Evolutionary conservation across 1,140 invertebrate species (phyloP).

Genomic region (Tetramorium alpestre): DNA sequence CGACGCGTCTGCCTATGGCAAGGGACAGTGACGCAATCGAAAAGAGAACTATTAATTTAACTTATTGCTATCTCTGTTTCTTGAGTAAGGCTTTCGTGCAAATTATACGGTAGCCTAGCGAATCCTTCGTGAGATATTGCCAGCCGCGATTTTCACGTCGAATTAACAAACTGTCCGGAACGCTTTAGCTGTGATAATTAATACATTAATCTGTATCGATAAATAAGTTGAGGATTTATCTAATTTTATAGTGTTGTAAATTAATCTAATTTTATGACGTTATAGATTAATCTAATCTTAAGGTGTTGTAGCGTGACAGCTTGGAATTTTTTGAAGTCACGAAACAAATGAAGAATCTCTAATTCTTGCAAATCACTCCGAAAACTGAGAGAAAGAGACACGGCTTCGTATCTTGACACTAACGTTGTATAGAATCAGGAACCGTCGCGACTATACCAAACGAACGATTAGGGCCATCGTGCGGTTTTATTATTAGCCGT

Average conservation of each 20-base stretch:
- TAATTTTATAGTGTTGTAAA: too few relatives aligned
- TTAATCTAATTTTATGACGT: too few relatives aligned
- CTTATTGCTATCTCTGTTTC: constrained; percentile 29
- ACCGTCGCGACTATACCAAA: constrained; percentile 45
- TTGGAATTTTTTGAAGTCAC: not conserved
- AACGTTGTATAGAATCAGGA: constrained; percentile 45
- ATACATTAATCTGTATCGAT: not conserved
- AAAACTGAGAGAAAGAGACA: not conserved
- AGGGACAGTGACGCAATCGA: not conserved
- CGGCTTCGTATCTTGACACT: not conserved
- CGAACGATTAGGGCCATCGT: constrained; percentile 66
- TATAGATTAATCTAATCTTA: too few relatives aligned
- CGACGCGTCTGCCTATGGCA: not conserved
- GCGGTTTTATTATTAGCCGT: constrained; percentile 85
- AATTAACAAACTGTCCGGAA: not conserved
- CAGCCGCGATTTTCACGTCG: constrained; percentile 2
- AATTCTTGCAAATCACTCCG: not conserved
- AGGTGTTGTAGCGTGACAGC: not conserved
- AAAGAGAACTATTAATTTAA: constrained; percentile 9
- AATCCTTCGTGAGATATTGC: not conserved
- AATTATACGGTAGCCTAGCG: constrained; percentile 27
- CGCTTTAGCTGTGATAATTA: not conserved
- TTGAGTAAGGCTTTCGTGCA: constrained; percentile 36
- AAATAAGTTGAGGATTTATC: not conserved
- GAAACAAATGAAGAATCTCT: not conserved